Evolutionary conservation across 2,888 invertebrate genomes (phyloP), one percentile per base, ranked within the genome.

Genomic region (Pachymerium ferrugineum): DNA sequence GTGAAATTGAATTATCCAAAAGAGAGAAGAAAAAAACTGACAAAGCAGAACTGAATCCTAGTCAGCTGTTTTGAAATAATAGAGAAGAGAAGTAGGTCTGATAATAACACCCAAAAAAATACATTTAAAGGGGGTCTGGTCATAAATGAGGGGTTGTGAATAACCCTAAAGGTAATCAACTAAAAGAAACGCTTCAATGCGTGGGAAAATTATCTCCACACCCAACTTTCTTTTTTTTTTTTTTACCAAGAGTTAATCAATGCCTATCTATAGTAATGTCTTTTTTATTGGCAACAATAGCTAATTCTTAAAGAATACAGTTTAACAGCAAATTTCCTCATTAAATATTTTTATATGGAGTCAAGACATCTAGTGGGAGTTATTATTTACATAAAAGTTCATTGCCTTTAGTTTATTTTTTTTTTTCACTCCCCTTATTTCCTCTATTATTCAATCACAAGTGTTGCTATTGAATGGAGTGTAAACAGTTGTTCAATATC

Each of bases 151-250:
- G 47, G 47, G 47, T 16, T 47, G 19, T n/a, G 16, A 14, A 47
- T 19, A 19, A 47, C 8, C 47, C 47, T 47, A 47, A 47, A 47
- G 47, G 16, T 47, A 47, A 47, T 54, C 16, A 10, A 54, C 16
- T 54, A 54, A 54, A 54, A 54, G 47, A 54, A 22, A 54, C 47
- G 47, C 22, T 54, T 19, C 16, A 54, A 54, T 54, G 47, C 47
- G 47, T 54, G 47, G 47, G 47, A 54, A 54, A 54, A 54, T 54
- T 22, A 54, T 54, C 6, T 22, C 19, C 47, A 14, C 47, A 47
- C 2, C 47, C 47, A 47, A 10, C n/a, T 1, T n/a, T 19, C n/a
- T 47, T 47, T 47, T 6, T 42, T 42, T 47, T 47, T n/a, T n/a
- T 19, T 47, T 3, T 19, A n/a, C n/a, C 8, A 12, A 42, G 16